These are phyloP conservation scores for Bacillus rossius DNA, from an alignment of 1,140 invertebrate species.

Conservation along the genomic window DNA sequence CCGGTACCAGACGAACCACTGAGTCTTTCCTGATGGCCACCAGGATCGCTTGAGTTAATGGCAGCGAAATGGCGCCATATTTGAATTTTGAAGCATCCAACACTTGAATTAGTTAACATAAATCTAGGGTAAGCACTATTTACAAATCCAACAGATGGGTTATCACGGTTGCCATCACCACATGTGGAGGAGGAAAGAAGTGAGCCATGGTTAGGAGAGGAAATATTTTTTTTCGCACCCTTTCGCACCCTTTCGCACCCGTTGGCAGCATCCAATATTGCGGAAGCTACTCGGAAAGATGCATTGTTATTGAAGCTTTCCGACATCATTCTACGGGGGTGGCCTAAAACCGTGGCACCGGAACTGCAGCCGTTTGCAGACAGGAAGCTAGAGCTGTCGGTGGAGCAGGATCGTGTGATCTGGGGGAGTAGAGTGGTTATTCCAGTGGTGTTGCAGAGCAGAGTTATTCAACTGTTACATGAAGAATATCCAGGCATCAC, in stretches of 20 bases:
- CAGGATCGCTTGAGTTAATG: no score
- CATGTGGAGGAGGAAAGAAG: no score
- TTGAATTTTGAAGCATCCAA: no score
- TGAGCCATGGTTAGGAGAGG: no score
- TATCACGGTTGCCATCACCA: no score
- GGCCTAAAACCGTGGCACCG: not conserved
- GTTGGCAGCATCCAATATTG: not conserved
- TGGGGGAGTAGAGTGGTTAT: constrained; percentile 32
- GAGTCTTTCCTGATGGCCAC: no score
- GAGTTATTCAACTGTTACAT: constrained; percentile 42
- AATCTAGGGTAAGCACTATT: no score
- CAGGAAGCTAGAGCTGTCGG: not conserved
- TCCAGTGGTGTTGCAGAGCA: constrained; percentile 31
- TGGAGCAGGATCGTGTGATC: constrained; percentile 3
- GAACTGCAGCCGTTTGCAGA: not conserved
- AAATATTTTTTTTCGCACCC: no score
- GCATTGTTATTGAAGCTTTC: not conserved
- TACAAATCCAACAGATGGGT: no score
- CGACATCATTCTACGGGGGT: not conserved
- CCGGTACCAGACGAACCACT: no score
- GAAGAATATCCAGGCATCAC: constrained; percentile 43
- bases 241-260: not conserved
- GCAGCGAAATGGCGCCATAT: no score
- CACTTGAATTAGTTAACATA: no score
- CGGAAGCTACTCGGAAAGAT: not conserved